phyloP scores from a whole-genome alignment of 2,797 vertebrate species.

The Coilia nasus region DNA sequence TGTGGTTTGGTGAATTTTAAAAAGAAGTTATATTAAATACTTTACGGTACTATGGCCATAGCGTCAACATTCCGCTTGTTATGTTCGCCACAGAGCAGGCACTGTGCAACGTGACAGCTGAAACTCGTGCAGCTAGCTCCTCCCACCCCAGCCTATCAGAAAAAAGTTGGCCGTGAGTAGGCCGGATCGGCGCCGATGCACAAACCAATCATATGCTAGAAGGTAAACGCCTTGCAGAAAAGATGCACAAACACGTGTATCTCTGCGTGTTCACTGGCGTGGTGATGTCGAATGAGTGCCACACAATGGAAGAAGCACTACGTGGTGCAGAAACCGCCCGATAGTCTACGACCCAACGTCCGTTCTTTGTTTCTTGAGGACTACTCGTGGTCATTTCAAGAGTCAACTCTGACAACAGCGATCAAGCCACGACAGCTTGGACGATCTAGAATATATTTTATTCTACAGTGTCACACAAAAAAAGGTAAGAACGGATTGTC shows the following conservation, averaged over 20 bases:
- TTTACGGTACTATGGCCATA: not conserved
- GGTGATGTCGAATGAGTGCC: slow-evolving; percentile 32
- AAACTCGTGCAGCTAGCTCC: slow-evolving; percentile 65
- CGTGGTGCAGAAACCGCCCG: not conserved
- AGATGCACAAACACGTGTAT: slow-evolving; percentile 66
- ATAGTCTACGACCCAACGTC: not conserved
- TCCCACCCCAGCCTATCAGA: slow-evolving; percentile 60
- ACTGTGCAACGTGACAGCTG: slow-evolving; percentile 67
- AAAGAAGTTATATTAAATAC: not conserved
- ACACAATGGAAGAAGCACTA: not conserved
- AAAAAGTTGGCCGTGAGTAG: not conserved
- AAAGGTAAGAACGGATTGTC: not conserved
- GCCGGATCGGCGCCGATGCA: rapidly evolving
- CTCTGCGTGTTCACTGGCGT: slow-evolving; percentile 66
- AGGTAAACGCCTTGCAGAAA: slow-evolving; percentile 31
- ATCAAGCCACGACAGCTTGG: not conserved
- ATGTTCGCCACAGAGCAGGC: slow-evolving; percentile 54
- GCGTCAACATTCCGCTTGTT: slow-evolving; percentile 6
- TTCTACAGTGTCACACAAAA: too few species aligned
- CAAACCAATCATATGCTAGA: slow-evolving; percentile 58
- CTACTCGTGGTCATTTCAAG: not conserved
- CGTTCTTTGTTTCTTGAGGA: not conserved
- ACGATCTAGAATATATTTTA: not conserved
- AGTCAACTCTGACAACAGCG: not conserved
- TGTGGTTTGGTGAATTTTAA: not conserved